Evolutionary conservation across 2,797 vertebrate species (phyloP).

Genomic region (Hydrophis major): DNA sequence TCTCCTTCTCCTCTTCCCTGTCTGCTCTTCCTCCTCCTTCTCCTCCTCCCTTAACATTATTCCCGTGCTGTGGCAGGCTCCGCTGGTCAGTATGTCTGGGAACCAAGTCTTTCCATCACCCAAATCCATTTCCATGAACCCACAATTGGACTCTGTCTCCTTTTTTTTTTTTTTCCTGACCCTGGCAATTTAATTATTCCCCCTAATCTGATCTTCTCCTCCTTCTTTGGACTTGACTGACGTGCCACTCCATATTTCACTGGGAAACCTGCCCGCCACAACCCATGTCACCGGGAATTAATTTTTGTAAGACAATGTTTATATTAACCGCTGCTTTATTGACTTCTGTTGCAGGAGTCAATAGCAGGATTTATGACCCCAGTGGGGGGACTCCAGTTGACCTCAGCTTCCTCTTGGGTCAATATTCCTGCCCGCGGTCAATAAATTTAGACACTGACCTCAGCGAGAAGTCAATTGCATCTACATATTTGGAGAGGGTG

Average conservation of each 20-base stretch:
- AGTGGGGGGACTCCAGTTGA: constrained; percentile 59
- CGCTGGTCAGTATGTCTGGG: neutral
- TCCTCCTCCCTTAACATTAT: too few species aligned
- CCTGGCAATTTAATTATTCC: constrained; percentile 52
- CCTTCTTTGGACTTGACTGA: constrained; percentile 36
- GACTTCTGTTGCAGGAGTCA: constrained; percentile 55
- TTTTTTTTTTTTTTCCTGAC: neutral
- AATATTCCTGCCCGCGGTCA: constrained; percentile 57
- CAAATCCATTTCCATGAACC: constrained; percentile 45
- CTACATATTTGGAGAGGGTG: neutral
- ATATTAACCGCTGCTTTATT: constrained; percentile 69
- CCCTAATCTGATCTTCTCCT: constrained; percentile 48
- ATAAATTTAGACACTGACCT: constrained; percentile 71
- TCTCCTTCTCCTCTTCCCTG: too few species aligned
- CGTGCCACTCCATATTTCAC: constrained; percentile 54
- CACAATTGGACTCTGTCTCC: constrained; percentile 37
- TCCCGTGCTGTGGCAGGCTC: too few species aligned
- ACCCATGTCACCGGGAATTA: constrained; percentile 59
- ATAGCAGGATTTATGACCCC: constrained; percentile 66
- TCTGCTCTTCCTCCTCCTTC: neutral
- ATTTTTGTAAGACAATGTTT: constrained; percentile 74
- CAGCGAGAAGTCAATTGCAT: constrained; percentile 56
- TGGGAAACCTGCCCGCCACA: constrained; percentile 46
- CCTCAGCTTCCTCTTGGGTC: constrained; percentile 65
- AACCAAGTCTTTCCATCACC: neutral